These are phyloP conservation scores for Protobothrops flavoviridis DNA, from an alignment of 2,113 vertebrate species.

Conservation along the genomic window DNA sequence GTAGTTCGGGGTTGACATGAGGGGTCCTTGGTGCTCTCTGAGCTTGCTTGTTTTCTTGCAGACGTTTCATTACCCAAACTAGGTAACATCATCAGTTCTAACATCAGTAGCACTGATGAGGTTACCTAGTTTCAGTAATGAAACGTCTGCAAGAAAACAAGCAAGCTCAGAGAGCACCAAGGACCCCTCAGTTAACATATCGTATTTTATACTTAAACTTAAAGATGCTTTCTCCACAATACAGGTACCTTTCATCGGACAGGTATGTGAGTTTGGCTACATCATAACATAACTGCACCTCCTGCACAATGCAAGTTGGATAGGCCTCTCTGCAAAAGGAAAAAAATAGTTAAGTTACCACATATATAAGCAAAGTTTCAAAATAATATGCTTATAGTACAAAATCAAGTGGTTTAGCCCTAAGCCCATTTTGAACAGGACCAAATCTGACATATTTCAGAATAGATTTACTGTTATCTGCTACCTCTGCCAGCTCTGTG, in stretches of 20 bases:
- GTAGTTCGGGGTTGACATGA: no score
- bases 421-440: neutral
- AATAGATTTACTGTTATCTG: neutral
- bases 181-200: no score
- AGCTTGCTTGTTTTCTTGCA: no score
- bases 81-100: no score
- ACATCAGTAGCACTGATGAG: no score
- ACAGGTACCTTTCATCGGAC: conserved; percentile 79
- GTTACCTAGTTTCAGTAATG: no score
- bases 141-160: no score
- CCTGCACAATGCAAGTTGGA: conserved; percentile 77
- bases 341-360: neutral
- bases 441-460: neutral
- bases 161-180: no score
- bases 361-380: neutral
- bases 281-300: conserved; percentile 82
- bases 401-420: neutral
- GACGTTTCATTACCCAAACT: no score
- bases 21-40: no score
- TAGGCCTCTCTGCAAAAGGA: conserved; percentile 81
- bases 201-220: neutral
- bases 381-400: neutral
- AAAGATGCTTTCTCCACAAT: neutral
- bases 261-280: conserved; percentile 84
- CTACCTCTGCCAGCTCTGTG: neutral